Percentiles rank a stretch among this genome's conserved stretches.
Evolutionary conservation across 2,113 vertebrate species (phyloP).

Genomic region (Pachycephala philippinensis): DNA sequence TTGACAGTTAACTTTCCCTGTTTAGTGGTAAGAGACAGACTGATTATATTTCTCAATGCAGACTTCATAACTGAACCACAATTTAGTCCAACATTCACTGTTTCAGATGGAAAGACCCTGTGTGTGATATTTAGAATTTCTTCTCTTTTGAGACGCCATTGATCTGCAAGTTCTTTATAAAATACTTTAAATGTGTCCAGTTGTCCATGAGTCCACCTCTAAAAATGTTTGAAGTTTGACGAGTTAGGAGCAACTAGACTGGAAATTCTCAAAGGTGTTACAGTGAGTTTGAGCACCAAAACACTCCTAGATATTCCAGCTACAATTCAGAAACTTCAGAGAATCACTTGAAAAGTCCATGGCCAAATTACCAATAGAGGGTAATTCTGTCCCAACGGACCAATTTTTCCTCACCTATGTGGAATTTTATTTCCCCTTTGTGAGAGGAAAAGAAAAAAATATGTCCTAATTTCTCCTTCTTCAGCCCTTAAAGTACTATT

Average conservation of each 20-base stretch:
- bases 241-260: not conserved
- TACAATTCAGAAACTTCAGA: not conserved
- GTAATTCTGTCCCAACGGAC: not conserved
- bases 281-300: not conserved
- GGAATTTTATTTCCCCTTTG: not conserved
- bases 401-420: not conserved
- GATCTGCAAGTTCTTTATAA: not conserved
- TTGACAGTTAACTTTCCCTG: not conserved
- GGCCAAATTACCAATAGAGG: not conserved
- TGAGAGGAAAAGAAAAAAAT: fast-evolving
- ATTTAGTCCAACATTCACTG: not conserved
- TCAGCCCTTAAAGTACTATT: not conserved
- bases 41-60: not conserved
- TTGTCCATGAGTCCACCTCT: not conserved
- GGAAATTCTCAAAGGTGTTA: not conserved
- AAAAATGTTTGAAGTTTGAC: not conserved
- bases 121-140: not conserved
- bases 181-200: not conserved
- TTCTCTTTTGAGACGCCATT: not conserved
- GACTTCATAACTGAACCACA: not conserved
- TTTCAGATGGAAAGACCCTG: not conserved
- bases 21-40: not conserved
- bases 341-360: not conserved
- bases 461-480: not conserved
- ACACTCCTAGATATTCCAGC: not conserved